Evolutionary conservation across 2,113 vertebrate genomes (phyloP).

Genomic region (Salminus brasiliensis): DNA sequence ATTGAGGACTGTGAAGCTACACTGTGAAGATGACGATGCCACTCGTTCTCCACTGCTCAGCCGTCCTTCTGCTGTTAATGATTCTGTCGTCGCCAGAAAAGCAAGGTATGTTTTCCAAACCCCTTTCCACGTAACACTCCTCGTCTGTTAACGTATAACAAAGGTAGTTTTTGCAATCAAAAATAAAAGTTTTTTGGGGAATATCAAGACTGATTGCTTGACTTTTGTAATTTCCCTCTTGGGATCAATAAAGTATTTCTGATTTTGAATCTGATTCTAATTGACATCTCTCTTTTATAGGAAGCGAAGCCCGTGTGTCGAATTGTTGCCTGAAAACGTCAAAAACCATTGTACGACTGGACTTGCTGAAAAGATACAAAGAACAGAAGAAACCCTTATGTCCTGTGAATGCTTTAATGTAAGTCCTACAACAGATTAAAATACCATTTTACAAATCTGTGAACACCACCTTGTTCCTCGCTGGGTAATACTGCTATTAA

Average conservation of each 20-base stretch:
- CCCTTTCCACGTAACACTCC: neutral
- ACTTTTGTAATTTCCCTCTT: conserved; percentile 34
- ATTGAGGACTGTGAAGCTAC: neutral
- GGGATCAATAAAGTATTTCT: too few species aligned
- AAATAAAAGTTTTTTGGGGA: too few species aligned
- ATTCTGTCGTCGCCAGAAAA: neutral
- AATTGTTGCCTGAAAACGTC: conserved; percentile 54
- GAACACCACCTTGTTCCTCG: neutral
- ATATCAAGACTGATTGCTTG: too few species aligned
- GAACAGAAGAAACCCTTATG: conserved; percentile 47
- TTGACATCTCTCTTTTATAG: conserved; percentile 56
- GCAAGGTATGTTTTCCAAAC: conserved; percentile 1
- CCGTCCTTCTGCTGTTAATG: conserved; percentile 16
- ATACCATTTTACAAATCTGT: neutral
- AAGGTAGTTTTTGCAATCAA: too few species aligned
- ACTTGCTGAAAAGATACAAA: conserved; percentile 45
- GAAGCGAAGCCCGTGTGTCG: neutral
- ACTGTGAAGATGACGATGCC: conserved; percentile 29
- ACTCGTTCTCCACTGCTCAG: neutral
- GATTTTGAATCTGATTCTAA: too few species aligned
- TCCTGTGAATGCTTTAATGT: conserved; percentile 61
- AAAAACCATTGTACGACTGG: conserved; percentile 3
- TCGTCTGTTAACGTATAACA: too few species aligned
- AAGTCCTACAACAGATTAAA: conserved; percentile 33
- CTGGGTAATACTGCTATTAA: neutral